Evolutionary conservation across 2,113 vertebrate genomes (phyloP), one percentile per base, ranked within the genome.

Genomic region (Cromileptes altivelis): DNA sequence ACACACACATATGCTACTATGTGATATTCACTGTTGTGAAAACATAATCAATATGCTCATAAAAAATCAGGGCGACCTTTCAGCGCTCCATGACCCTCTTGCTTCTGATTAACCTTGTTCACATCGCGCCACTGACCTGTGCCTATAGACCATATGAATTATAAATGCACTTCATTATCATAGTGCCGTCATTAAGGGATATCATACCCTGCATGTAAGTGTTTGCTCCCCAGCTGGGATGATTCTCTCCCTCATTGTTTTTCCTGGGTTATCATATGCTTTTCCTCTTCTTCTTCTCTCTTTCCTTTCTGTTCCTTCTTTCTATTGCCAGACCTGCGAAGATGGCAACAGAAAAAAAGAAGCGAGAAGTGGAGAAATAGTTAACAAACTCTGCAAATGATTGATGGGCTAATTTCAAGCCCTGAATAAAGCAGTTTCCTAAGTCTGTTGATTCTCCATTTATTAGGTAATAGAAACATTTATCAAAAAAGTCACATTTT

Each of bases 401-500:
- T 98, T 97, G 98, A 98, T 98, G 97, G 97, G 95, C 96, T 98
- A 97, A 99, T 98, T 99, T 98, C 96, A 95, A 96, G 94, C 95
- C 93, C 95, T 89, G 96, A 97, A 97, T 97, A 98, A 98, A 97
- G 94, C 94, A 90, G 96, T 97, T 97, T 98, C 97, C 97, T 96
- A 97, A 98, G 96, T 97, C 96, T 97, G 97, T 97, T 98, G 97
- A 98, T 97, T 97, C 96, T 95, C 96, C 94, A 95, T 93, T 98
- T 99, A 99, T 97, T 98, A 98, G 97, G 96, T 96, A 97, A 97
- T 96, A 97, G 97, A 97, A 97, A 95, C 97, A 98, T 96, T 98
- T 97, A 98, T 99, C 97, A 97, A 95, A 94, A 94, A 95, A 95
- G 94, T 94, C 94, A 88, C 15, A 83, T 94, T 95, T 96, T 95